These are phyloP conservation scores for Pomatostomus ruficeps DNA, from an alignment of 2,113 vertebrate species.

Conservation along the genomic window DNA sequence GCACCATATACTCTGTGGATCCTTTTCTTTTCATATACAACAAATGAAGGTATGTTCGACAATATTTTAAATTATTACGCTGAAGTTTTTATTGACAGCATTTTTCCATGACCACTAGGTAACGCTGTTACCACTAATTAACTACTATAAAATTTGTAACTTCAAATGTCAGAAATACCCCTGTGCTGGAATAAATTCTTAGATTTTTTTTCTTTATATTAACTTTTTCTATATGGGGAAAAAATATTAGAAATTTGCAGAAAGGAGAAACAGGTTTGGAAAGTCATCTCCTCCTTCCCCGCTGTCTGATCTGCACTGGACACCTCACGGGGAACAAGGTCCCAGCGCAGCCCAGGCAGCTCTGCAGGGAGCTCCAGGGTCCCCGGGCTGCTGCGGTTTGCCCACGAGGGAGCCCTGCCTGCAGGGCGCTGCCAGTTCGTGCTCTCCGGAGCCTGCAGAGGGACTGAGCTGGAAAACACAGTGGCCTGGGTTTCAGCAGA, in stretches of 20 bases:
- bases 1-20: background rate
- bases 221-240: background rate
- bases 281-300: background rate
- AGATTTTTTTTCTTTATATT: background rate
- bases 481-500: too few species aligned
- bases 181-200: background rate
- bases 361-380: background rate
- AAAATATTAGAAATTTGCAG: background rate
- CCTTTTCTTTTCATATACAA: background rate
- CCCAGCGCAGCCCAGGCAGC: background rate
- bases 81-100: background rate
- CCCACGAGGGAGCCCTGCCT: background rate
- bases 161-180: background rate
- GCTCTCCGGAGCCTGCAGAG: background rate
- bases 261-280: background rate
- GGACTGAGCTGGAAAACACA: background rate
- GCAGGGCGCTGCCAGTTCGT: background rate
- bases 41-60: background rate
- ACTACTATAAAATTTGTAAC: background rate
- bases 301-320: rapidly evolving
- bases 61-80: background rate
- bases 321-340: background rate
- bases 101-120: background rate
- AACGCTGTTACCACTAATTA: background rate
- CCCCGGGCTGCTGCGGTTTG: background rate